Evolutionary conservation across 2,888 invertebrate genomes (phyloP), one percentile per base, ranked within the genome.

Genomic region (Electrophaes corylata): DNA sequence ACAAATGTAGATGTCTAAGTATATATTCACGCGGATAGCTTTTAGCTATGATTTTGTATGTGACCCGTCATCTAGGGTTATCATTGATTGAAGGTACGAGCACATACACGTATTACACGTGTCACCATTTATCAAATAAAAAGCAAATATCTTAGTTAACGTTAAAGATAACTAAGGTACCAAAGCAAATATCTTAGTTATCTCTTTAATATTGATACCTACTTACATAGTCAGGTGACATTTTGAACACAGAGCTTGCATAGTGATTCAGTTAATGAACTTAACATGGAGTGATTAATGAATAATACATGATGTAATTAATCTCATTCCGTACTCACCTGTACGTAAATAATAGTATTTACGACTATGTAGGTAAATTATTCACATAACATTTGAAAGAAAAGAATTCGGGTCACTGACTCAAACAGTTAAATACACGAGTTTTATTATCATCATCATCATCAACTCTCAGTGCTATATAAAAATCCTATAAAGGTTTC

Each of bases 231-330:
- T 45, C 43, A 20, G 41, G 50, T 20, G 29, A 37, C 33, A 60
- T 47, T 55, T 40, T 14, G 23, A 39, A 55, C 5, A 3, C 8
- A 23, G 31, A 55, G 47, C 60, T 23, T 14, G 37, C 12, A 47
- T 12, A 44, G 37, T 55, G 43, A 60, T 55, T 31, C 43, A 37
- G 43, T 50, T 51, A 60, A 60, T 55, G 55, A 60, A 60, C 55
- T 60, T 55, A 60, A 60, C 60, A 55, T 55, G 47, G 55, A 55
- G 39, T 60, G 55, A 60, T 55, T 64, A 54, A 57, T 62, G 56
- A 60, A 62, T 59, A 51, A 53, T 62, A 54, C 62, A 57, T 49
- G 53, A 58, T 57, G 60, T 62, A 62, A 65, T 58, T 62, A 62
- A 60, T 57, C 43, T 58, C 41, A 62, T 62, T 65, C 52, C 46